These are phyloP conservation scores for Ochlodes sylvanus DNA, from an alignment of 2,888 invertebrate species.

Conservation along the genomic window DNA sequence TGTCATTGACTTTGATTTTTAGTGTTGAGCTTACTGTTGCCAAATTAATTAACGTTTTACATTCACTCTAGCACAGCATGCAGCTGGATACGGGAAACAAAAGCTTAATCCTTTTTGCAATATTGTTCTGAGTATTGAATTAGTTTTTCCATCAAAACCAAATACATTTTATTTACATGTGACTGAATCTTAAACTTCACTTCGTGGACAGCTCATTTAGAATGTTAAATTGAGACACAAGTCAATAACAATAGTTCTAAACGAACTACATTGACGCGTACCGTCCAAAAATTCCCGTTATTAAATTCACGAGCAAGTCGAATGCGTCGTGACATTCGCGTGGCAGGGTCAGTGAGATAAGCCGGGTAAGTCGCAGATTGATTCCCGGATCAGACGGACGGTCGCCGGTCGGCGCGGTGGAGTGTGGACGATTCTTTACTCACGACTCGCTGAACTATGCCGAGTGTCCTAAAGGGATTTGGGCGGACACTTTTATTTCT, in stretches of 20 bases:
- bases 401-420: slow-evolving; percentile 64
- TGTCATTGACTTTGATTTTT: too few species aligned
- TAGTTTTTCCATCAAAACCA: too few species aligned
- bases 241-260: not conserved
- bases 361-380: slow-evolving; percentile 77
- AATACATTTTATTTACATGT: too few species aligned
- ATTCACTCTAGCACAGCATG: too few species aligned
- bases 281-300: slow-evolving; percentile 34
- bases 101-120: too few species aligned
- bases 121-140: too few species aligned
- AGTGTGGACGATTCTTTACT: slow-evolving; percentile 79
- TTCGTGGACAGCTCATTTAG: too few species aligned
- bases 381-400: slow-evolving; percentile 78
- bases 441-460: slow-evolving; percentile 72
- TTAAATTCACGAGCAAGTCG: slow-evolving; percentile 69
- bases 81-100: too few species aligned
- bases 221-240: not conserved
- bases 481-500: slow-evolving; percentile 43
- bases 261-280: not conserved
- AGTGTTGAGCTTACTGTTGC: too few species aligned
- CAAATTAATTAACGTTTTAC: too few species aligned
- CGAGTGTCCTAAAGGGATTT: slow-evolving; percentile 50
- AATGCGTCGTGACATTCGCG: slow-evolving; percentile 69
- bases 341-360: slow-evolving; percentile 79
- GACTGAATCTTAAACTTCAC: too few species aligned